A percentile compares a stretch with the other conserved stretches of the same genome.
Conservation (phyloP, 2,797 vertebrate species). For the Clarias fuscus region DNA sequence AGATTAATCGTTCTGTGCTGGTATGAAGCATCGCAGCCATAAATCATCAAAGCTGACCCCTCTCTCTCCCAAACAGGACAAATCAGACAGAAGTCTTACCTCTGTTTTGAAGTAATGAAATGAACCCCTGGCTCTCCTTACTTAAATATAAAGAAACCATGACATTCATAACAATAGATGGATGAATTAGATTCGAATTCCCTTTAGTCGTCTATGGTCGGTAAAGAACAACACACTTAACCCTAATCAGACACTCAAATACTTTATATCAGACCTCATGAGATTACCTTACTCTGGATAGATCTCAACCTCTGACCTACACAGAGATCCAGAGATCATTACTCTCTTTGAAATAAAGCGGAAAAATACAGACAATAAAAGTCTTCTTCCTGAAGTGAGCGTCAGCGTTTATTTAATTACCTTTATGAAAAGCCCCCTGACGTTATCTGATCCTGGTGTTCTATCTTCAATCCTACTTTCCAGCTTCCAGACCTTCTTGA, state of each 20-base stretch:
- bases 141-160: neutral
- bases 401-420: constrained; percentile 78
- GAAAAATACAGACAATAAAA: constrained; percentile 50
- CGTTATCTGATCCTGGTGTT: constrained; percentile 71
- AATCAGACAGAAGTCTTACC: constrained; percentile 27
- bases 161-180: neutral
- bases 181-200: constrained; percentile 17
- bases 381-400: constrained; percentile 69
- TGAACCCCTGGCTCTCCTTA: constrained; percentile 8
- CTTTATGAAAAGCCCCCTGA: constrained; percentile 70
- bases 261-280: constrained; percentile 9
- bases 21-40: constrained; percentile 78
- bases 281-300: constrained; percentile 15
- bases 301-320: neutral
- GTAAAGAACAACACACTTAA: constrained; percentile 20
- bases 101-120: constrained; percentile 1
- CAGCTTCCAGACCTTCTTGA: neutral
- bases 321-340: constrained; percentile 11
- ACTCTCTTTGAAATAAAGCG: constrained; percentile 37
- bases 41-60: constrained; percentile 79
- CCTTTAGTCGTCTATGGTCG: neutral
- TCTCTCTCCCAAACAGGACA: constrained; percentile 47
- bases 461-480: constrained; percentile 60
- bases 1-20: constrained; percentile 81
- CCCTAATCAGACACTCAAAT: constrained; percentile 27